Percentiles rank a stretch among this genome's conserved stretches.
Conservation (phyloP, 2,113 vertebrate genomes). For the Choloepus hoffmanni region DNA sequence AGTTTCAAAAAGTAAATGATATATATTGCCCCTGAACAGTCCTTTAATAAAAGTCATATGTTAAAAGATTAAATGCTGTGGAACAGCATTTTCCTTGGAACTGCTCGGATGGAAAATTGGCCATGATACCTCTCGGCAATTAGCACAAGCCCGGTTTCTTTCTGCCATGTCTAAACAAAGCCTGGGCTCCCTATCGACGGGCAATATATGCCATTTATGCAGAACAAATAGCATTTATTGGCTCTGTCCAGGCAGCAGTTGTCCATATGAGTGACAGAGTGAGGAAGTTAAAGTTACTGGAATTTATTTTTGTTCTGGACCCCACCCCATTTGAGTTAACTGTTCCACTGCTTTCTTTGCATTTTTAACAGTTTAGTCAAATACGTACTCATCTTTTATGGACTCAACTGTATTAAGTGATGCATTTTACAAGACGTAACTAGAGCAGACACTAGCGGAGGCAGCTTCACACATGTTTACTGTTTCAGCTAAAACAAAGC, state of each 20-base stretch:
- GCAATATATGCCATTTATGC: constrained; percentile 67
- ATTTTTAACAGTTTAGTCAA: constrained; percentile 79
- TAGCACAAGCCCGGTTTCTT: constrained; percentile 79
- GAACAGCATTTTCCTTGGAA: constrained; percentile 81
- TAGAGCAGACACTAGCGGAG: constrained; percentile 67
- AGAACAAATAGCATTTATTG: constrained; percentile 79
- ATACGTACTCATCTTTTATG: constrained; percentile 66
- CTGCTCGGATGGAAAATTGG: constrained; percentile 78
- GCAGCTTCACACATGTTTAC: constrained; percentile 78
- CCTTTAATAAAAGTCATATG: constrained; percentile 86
- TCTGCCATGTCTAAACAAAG: constrained; percentile 82
- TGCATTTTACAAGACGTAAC: constrained; percentile 80
- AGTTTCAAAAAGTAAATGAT: constrained; percentile 85
- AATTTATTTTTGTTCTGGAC: constrained; percentile 78
- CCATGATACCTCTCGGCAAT: constrained; percentile 79
- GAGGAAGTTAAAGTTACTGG: constrained; percentile 73
- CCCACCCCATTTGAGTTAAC: constrained; percentile 61
- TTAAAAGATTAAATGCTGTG: constrained; percentile 83
- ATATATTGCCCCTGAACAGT: constrained; percentile 81
- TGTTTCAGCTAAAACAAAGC: constrained; percentile 76
- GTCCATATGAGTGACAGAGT: constrained; percentile 66
- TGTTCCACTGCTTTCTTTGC: constrained; percentile 57
- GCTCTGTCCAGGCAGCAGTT: constrained; percentile 73
- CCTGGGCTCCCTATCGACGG: constrained; percentile 77
- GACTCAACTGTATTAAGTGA: constrained; percentile 78